phyloP scores from a whole-genome alignment of 2,113 vertebrate genomes.

The Dascyllus trimaculatus region DNA sequence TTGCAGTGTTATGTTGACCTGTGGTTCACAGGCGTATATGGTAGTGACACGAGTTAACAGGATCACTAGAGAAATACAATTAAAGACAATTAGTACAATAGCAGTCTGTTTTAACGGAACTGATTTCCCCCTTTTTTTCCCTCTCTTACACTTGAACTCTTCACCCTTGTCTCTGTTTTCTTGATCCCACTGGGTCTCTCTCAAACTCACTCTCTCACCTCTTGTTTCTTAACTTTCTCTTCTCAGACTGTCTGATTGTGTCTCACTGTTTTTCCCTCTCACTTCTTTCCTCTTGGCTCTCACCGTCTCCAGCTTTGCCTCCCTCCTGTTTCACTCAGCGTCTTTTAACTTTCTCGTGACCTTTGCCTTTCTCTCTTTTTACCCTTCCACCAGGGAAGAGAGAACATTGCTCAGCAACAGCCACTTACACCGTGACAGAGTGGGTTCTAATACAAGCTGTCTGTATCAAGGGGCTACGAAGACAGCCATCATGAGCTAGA shows the following conservation, averaged over 20 bases:
- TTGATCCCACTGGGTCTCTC: conserved; percentile 1
- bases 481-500: conserved; percentile 15
- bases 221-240: not conserved
- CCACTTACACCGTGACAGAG: not conserved
- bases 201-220: not conserved
- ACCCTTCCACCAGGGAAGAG: conserved; percentile 3
- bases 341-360: too few relatives aligned
- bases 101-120: not conserved
- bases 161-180: not conserved
- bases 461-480: conserved; percentile 22
- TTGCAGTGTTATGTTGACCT: not conserved
- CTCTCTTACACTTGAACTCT: not conserved
- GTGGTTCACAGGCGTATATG: too few relatives aligned
- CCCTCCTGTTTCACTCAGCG: too few relatives aligned
- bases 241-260: not conserved
- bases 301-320: too few relatives aligned
- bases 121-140: not conserved
- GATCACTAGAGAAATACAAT: too few relatives aligned
- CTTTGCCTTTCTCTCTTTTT: not conserved
- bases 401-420: not conserved
- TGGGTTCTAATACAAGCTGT: conserved; percentile 1
- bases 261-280: too few relatives aligned
- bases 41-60: too few relatives aligned
- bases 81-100: too few relatives aligned
- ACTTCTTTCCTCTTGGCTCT: not conserved